A percentile compares a stretch with the other conserved stretches of the same genome.
phyloP scores from a whole-genome alignment of 2,888 invertebrate species.

The Colletes collaris region DNA sequence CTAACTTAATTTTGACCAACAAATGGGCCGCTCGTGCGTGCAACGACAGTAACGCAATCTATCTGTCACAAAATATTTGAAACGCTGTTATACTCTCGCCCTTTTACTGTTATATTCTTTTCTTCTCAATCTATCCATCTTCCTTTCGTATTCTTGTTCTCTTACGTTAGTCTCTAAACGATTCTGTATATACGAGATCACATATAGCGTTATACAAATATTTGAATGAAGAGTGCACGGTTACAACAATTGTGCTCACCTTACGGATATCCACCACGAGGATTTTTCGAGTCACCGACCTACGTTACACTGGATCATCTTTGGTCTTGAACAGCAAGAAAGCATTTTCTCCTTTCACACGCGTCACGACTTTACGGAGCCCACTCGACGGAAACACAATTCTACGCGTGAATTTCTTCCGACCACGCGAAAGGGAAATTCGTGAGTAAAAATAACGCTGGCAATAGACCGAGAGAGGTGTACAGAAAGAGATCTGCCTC shows the following conservation, averaged over 20 bases:
- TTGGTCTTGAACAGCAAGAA: constrained; percentile 26
- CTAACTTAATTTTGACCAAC: not conserved
- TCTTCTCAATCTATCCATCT: not conserved
- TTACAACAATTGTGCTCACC: constrained; percentile 28
- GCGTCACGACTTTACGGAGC: not conserved
- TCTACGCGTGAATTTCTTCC: constrained; percentile 11
- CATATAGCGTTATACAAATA: too few relatives aligned
- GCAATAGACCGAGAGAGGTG: constrained; percentile 1
- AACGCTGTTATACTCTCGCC: not conserved
- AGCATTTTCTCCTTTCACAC: constrained; percentile 36
- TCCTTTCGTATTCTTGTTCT: not conserved
- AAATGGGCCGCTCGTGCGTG: not conserved
- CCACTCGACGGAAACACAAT: constrained; percentile 12
- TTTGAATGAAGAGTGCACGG: not conserved
- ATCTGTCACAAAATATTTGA: not conserved
- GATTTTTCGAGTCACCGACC: constrained; percentile 43
- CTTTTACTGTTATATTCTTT: not conserved
- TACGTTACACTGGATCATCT: constrained; percentile 42
- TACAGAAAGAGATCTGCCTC: constrained; percentile 43
- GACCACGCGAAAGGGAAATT: constrained; percentile 19
- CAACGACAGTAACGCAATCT: not conserved
- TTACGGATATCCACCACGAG: constrained; percentile 32
- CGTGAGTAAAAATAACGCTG: constrained; percentile 34
- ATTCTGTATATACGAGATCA: not conserved
- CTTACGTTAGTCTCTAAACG: not conserved